Conservation (phyloP, 2,113 vertebrate genomes). For the Lophura nycthemera region DNA sequence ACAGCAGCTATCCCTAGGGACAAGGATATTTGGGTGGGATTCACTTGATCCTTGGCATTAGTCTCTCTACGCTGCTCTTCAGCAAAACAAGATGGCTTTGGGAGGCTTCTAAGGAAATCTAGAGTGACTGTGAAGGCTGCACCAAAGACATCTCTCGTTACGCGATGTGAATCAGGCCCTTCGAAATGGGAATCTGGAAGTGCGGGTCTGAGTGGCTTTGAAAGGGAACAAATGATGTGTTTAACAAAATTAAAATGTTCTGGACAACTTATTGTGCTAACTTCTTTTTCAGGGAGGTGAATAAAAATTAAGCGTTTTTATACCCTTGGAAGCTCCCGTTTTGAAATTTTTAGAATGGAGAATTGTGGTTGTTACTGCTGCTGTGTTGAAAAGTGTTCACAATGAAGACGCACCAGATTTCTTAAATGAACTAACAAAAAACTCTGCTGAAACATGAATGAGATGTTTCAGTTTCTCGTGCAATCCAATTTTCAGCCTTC, state of each 20-base stretch:
- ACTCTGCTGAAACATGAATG: conserved; percentile 28
- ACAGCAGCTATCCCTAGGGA: background rate
- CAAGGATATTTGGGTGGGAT: background rate
- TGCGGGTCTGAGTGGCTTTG: background rate
- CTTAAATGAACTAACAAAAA: conserved; percentile 14
- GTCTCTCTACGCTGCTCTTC: background rate
- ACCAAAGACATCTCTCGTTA: background rate
- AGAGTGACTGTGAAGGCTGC: background rate
- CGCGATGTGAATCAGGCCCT: background rate
- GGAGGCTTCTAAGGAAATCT: background rate
- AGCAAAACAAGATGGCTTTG: background rate
- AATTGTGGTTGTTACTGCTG: background rate
- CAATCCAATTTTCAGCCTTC: background rate
- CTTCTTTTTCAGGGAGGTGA: background rate
- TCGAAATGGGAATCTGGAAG: conserved; percentile 20
- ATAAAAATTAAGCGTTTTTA: conserved; percentile 3
- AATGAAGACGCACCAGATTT: conserved; percentile 20
- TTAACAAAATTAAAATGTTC: conserved; percentile 21
- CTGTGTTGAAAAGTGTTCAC: conserved; percentile 33
- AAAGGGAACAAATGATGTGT: conserved; percentile 11
- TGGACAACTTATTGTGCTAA: background rate
- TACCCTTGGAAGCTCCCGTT: background rate
- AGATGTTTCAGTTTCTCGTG: background rate
- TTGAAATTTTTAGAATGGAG: conserved; percentile 28
- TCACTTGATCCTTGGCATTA: background rate